Evolutionary conservation across 2,113 vertebrate genomes (phyloP), one percentile per base, ranked within the genome.

Genomic region (Nothobranchius kuhntae): DNA sequence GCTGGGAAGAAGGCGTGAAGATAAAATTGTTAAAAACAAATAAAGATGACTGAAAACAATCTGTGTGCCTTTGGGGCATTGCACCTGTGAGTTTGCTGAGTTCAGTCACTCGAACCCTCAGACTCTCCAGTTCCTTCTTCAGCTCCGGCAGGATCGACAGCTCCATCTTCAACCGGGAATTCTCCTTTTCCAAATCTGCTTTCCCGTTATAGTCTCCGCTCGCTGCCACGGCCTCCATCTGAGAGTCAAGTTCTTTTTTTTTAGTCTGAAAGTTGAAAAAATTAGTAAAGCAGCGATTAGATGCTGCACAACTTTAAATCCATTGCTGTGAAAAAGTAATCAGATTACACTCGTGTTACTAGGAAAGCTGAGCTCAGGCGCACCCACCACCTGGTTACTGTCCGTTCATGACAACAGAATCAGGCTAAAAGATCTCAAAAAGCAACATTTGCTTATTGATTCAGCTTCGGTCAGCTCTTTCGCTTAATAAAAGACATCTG

Each of bases 1-100:
- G 73, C 89, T 91, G 70, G 36, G 61, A 66, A 26, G 30, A 30
- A 30, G 30, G 30, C 4, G 30, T 30, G 30, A 30, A 30, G 30
- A 30, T 1, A 3, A 30, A 30, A 30, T 4, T 30, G 30, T 30
- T 30, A 50, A 63, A 70, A 61, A 2, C 60, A 10, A 52, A 11
- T 40, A 40, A 40, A 40, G 6, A 40, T 40, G 9, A 8, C 38
- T 40, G 38, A 4, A 40, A 40, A 40, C 38, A 40, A 40, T 15
- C 26, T 3, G 7, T 30, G 3, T 56, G 54, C 3, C 40, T 56
- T 54, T 1, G 9, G 44, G 9, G 6, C 14, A 21, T 42, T 4
- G 0, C 75, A 93, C 93, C 91, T 85, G 89, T 77, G 44, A 92
- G 84, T 44, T 88, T 87, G 58, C 73, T 86, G 54, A 92, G 89